phyloP scores from a whole-genome alignment of 2,888 invertebrate species.

The Tupiocoris notatus region DNA sequence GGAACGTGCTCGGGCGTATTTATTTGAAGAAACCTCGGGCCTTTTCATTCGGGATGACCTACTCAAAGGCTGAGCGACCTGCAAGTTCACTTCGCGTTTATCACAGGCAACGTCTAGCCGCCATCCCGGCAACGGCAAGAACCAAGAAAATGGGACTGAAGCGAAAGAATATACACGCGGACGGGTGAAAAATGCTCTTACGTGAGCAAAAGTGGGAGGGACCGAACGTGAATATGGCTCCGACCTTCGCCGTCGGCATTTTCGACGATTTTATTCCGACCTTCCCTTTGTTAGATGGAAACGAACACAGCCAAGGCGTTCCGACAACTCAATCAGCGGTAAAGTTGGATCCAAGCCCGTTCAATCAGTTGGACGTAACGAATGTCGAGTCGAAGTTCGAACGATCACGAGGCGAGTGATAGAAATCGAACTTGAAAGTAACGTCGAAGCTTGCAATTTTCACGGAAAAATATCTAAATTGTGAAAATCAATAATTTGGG shows the following conservation, averaged over 20 bases:
- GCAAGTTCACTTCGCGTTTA: not conserved
- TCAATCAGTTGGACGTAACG: too few relatives aligned
- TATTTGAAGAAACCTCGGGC: not conserved
- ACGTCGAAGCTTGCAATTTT: too few relatives aligned
- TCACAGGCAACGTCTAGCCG: too few relatives aligned
- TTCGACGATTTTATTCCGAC: not conserved
- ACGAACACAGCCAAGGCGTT: too few relatives aligned
- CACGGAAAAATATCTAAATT: too few relatives aligned
- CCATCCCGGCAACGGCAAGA: not conserved
- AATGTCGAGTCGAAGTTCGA: too few relatives aligned
- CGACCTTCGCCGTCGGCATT: not conserved
- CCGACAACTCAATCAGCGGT: too few relatives aligned
- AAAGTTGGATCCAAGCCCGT: too few relatives aligned
- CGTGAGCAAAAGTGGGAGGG: not conserved
- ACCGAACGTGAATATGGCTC: not conserved
- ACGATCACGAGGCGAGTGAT: too few relatives aligned
- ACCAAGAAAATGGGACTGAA: not conserved
- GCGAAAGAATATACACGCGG: not conserved
- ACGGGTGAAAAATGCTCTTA: not conserved
- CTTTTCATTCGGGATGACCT: not conserved
- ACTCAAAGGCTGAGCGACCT: not conserved
- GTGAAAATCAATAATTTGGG: too few relatives aligned
- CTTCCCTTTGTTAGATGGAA: too few relatives aligned
- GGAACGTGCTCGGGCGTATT: not conserved
- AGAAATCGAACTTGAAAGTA: too few relatives aligned